Percentiles rank a stretch among this genome's conserved stretches.
phyloP scores from a whole-genome alignment of 2,113 vertebrate species.

The Hyla sarda region DNA sequence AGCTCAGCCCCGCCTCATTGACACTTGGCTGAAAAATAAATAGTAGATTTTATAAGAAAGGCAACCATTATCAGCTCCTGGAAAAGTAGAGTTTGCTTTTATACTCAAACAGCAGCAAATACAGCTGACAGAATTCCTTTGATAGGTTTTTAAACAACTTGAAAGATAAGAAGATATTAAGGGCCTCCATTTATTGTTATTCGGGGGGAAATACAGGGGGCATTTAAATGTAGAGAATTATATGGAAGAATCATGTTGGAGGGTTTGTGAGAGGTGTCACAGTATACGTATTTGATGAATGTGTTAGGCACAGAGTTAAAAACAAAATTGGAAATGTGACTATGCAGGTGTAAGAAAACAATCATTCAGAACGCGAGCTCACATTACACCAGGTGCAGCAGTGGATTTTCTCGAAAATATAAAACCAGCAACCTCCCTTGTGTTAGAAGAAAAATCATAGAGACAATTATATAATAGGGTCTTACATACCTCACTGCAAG shows the following conservation, averaged over 20 bases:
- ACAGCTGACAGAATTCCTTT: too few relatives aligned
- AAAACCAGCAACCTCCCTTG: background rate
- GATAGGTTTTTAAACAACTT: too few relatives aligned
- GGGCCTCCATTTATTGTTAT: background rate
- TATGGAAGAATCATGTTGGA: background rate
- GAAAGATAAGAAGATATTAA: too few relatives aligned
- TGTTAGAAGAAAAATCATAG: conserved; percentile 14
- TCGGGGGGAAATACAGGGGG: background rate
- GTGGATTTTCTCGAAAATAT: background rate
- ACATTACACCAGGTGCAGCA: conserved; percentile 1
- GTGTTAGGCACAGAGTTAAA: background rate
- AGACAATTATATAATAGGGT: background rate
- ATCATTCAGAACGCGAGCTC: background rate
- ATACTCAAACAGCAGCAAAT: too few relatives aligned
- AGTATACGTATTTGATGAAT: background rate
- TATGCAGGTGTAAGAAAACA: conserved; percentile 21
- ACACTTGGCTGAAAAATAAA: too few relatives aligned
- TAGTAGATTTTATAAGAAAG: too few relatives aligned
- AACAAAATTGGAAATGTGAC: background rate
- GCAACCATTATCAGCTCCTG: too few relatives aligned
- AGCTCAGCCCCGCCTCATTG: too few relatives aligned
- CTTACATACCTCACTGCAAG: background rate
- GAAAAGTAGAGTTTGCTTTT: too few relatives aligned
- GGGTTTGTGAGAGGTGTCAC: background rate
- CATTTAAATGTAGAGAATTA: background rate